Evolutionary conservation across 2,797 vertebrate genomes (phyloP), one percentile per base, ranked within the genome.

Genomic region (Sebastes steindachneri): DNA sequence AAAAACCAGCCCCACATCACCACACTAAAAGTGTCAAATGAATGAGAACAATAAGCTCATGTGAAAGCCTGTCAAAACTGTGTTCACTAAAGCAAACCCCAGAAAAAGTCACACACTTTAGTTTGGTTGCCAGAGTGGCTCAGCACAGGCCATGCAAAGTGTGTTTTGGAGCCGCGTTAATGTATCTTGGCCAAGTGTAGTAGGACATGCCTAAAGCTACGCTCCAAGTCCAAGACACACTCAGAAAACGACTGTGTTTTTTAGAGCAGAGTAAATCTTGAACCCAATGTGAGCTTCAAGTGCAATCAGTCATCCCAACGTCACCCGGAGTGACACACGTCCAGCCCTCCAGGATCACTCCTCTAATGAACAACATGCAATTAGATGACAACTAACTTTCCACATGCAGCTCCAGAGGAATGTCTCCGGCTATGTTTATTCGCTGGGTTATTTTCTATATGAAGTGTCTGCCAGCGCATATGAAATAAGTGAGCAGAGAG

Each of bases 81-180:
- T 57, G 41, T 55, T 45, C 68, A 76, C 67, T 53, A 21, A 54
- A 76, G 72, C 45, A 57, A 76, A 68, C 25, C 25, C 1, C 0
- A 64, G 41, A 75, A 77, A 51, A 57, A 35, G 33, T 55, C 72
- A 53, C 59, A 80, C 19, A 62, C 73, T 69, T 78, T 54, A 8
- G 68, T 78, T 79, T 41, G 48, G 41, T 57, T 79, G 82, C 75
- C 79, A 77, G 35, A 82, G 67, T 55, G 60, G 23, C 65, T 66
- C 31, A 45, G 82, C 45, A 23, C 26, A 35, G 69, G 64, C 69
- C n/a, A 5, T 21, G 55, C 67, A 54, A 62, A 64, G 91, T 93
- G 76, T 93, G 59, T 90, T 86, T 95, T 94, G 93, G 91, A 93
- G 37, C 48, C 7, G 54, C 14, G 6, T 77, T 73, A 17, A 88